phyloP scores from a whole-genome alignment of 2,888 invertebrate genomes.

The Anaspis maculata region DNA sequence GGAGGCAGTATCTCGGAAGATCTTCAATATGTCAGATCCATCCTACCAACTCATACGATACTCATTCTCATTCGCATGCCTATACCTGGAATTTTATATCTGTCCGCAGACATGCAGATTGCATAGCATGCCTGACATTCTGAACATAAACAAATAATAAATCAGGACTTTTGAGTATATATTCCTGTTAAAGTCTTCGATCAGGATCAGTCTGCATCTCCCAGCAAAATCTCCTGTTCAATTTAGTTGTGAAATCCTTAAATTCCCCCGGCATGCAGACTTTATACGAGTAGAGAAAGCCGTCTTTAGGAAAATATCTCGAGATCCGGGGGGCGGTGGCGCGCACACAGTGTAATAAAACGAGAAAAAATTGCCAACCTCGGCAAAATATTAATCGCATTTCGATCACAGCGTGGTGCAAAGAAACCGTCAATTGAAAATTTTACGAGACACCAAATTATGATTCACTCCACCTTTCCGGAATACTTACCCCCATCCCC shows the following conservation, averaged over 20 bases:
- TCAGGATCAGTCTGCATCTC: slow-evolving; percentile 28
- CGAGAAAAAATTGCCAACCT: slow-evolving; percentile 22
- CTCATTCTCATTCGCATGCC: no score
- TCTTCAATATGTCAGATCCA: no score
- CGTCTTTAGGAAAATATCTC: slow-evolving; percentile 26
- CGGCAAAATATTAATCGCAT: slow-evolving; percentile 17
- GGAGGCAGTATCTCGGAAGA: no score
- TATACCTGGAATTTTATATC: no score
- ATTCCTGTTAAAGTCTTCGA: slow-evolving; percentile 22
- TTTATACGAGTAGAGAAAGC: slow-evolving; percentile 18
- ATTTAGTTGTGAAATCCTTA: slow-evolving; percentile 36
- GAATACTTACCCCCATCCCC: no score
- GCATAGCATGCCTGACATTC: no score
- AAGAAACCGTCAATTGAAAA: background rate
- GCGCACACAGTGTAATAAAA: slow-evolving; percentile 22
- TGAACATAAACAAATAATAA: slow-evolving; percentile 13
- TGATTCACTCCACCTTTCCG: no score
- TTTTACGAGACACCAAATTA: no score
- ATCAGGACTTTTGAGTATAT: slow-evolving; percentile 7
- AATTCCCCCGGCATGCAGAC: slow-evolving; percentile 33
- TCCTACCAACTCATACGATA: no score
- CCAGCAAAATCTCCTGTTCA: slow-evolving; percentile 36
- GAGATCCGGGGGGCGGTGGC: no score
- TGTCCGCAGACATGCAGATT: no score
- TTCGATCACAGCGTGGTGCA: background rate